phyloP scores from a whole-genome alignment of 2,888 invertebrate genomes.

The Cephus sareptanus region DNA sequence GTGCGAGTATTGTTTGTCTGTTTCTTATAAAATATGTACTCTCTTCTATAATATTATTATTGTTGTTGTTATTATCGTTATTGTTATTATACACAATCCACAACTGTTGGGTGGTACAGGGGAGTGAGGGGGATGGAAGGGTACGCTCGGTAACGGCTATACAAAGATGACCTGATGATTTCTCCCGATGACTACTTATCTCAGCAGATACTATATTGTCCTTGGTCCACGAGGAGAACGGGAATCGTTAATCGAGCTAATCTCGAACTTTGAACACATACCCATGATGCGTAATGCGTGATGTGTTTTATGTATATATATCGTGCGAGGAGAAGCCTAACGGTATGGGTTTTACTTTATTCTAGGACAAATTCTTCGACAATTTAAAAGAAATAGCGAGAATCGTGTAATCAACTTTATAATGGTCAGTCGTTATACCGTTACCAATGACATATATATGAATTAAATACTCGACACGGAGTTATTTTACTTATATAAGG shows the following conservation, averaged over 20 bases:
- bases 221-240: conserved; percentile 38
- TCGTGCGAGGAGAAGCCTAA: not conserved
- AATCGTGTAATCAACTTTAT: not conserved
- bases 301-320: not conserved
- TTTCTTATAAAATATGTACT: conserved; percentile 36
- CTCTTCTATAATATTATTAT: conserved; percentile 15
- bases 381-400: not conserved
- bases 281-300: not conserved
- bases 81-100: not conserved
- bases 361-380: not conserved
- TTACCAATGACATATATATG: not conserved
- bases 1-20: conserved; percentile 3
- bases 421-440: not conserved
- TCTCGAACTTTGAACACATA: not conserved
- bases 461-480: conserved; percentile 4
- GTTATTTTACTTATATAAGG: conserved; percentile 4
- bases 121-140: not conserved
- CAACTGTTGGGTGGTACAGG: not conserved
- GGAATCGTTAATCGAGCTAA: not conserved
- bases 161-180: not conserved
- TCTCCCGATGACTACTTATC: not conserved
- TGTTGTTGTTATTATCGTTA: not conserved
- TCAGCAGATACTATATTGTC: conserved; percentile 33
- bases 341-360: not conserved
- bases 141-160: conserved; percentile 24